Evolutionary conservation across 2,113 vertebrate genomes (phyloP).

Genomic region (Megaceryle maxima): DNA sequence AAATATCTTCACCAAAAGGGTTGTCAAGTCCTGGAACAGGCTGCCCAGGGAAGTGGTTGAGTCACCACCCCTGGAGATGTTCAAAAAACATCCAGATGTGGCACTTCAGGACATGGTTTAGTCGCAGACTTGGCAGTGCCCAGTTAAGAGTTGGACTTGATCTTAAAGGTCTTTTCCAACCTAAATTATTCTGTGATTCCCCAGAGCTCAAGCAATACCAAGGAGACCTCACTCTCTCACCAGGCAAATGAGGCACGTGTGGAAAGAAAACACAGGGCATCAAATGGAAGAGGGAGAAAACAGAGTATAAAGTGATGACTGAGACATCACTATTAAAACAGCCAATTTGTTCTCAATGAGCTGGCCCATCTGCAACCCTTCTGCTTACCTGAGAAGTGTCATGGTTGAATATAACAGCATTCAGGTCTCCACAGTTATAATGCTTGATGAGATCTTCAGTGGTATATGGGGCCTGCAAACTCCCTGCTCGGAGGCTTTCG

Average conservation of each 20-base stretch:
- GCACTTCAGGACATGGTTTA: not conserved
- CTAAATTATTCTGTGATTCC: not conserved
- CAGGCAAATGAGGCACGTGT: not conserved
- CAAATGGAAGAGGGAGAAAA: not conserved
- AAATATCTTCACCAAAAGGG: not conserved
- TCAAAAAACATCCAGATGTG: not conserved
- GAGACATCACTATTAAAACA: not conserved
- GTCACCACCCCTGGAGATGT: not conserved
- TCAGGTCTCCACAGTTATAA: conserved; percentile 90
- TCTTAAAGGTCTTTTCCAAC: not conserved
- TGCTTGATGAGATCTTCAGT: conserved; percentile 90
- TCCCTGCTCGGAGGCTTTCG: conserved; percentile 85
- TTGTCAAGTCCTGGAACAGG: not conserved
- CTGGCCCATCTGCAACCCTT: not conserved
- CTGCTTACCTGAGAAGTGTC: conserved; percentile 85
- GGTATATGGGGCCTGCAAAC: conserved; percentile 83
- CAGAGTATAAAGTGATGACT: not conserved
- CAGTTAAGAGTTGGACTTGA: not conserved
- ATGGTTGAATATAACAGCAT: conserved; percentile 87
- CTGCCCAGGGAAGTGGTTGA: not conserved
- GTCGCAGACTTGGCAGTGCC: not conserved
- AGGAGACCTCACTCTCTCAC: conserved; percentile 4
- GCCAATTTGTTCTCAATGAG: not conserved
- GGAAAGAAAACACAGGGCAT: conserved; percentile 5
- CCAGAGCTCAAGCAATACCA: not conserved